These are phyloP conservation scores for Bombus cullumanus DNA, from an alignment of 1,140 invertebrate genomes.

Conservation along the genomic window DNA sequence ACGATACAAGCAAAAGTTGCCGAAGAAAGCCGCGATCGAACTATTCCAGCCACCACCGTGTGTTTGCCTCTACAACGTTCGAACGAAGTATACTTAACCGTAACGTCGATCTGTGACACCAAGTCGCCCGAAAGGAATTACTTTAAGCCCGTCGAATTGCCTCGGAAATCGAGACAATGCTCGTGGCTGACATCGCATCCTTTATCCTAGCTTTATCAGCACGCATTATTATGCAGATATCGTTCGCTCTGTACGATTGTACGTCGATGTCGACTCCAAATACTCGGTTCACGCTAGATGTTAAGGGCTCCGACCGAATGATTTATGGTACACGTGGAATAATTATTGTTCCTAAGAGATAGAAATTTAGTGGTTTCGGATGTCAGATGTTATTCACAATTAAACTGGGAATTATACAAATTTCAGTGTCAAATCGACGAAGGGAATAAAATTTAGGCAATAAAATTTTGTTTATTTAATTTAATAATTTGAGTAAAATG, in stretches of 20 bases:
- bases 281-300: not conserved
- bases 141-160: not conserved
- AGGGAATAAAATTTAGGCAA: no score
- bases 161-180: slow-evolving; percentile 32
- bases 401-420: no score
- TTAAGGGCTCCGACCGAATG: not conserved
- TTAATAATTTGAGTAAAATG: no score
- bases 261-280: not conserved
- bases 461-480: no score
- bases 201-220: slow-evolving; percentile 1
- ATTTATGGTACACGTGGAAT: not conserved
- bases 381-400: no score
- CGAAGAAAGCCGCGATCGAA: slow-evolving; percentile 7
- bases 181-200: not conserved
- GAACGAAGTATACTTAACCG: not conserved
- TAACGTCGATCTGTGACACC: slow-evolving; percentile 30
- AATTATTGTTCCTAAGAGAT: no score
- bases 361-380: no score
- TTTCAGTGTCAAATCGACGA: not conserved
- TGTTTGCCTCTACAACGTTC: not conserved
- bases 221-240: slow-evolving; percentile 63
- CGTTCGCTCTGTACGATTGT: not conserved
- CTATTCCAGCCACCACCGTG: not conserved
- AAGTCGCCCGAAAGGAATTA: slow-evolving; percentile 26
- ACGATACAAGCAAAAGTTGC: not conserved